A percentile compares a stretch with the other conserved stretches of the same genome.
Evolutionary conservation across 2,113 vertebrate species (phyloP).

Genomic region (Lutjanus erythropterus): DNA sequence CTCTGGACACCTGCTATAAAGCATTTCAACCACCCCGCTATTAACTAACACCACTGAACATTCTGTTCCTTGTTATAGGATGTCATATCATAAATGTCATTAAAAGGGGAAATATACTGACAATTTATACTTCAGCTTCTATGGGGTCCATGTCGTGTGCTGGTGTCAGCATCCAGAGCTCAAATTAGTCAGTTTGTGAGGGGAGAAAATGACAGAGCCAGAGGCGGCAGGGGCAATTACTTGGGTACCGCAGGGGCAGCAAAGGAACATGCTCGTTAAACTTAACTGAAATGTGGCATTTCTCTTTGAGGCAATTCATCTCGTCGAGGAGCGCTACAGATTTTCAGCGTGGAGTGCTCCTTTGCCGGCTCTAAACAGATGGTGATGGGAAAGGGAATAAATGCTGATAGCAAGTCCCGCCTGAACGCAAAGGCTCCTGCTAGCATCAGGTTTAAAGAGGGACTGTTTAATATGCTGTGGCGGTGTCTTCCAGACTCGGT

Average conservation of each 20-base stretch:
- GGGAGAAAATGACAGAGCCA: background rate
- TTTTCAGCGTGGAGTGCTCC: background rate
- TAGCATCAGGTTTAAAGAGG: background rate
- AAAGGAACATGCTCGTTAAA: constrained; percentile 17
- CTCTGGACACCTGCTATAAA: constrained; percentile 60
- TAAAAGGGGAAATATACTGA: constrained; percentile 25
- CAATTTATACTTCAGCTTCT: constrained; percentile 22
- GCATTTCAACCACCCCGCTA: constrained; percentile 29
- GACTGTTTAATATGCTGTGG: background rate
- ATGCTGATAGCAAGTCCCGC: background rate
- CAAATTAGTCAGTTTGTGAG: constrained; percentile 14
- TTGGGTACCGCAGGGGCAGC: background rate
- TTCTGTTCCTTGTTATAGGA: constrained; percentile 40
- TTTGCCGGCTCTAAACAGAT: background rate
- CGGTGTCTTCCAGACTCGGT: background rate
- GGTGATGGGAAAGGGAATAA: background rate
- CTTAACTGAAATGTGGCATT: background rate
- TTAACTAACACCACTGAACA: constrained; percentile 51
- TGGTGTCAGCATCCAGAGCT: background rate
- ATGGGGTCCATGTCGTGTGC: background rate
- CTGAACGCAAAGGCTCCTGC: background rate
- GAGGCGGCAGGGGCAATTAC: constrained; percentile 8
- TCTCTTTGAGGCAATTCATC: constrained; percentile 8
- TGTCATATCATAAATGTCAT: constrained; percentile 35
- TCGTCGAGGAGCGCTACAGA: background rate